Evolutionary conservation across 1,140 invertebrate species (phyloP), one percentile per base, ranked within the genome.

Genomic region (Drosophila kanapiae): DNA sequence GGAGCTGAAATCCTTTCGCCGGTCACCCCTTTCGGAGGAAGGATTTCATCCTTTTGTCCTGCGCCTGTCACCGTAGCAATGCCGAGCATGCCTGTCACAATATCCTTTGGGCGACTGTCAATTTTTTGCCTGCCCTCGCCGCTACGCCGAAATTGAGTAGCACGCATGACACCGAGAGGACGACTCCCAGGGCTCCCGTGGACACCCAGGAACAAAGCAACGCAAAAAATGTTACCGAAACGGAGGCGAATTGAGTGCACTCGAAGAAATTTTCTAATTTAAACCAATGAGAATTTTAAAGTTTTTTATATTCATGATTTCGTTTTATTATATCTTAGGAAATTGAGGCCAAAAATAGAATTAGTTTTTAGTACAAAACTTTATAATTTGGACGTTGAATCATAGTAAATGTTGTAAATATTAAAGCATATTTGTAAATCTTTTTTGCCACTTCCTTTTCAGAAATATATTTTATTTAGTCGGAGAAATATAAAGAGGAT

Each of bases 31-130:
- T 71, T 56, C 56, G 56, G 57, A 45, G 74, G 63, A 40, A 56
- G 51, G 33, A 57, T 74, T 33, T 63, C 70, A 53, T 78, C 70
- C 86, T 75, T 81, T 84, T 85, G 80, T 87, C 51, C 62, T 82
- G 69, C 64, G 62, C 56, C 54, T 78, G 71, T 69, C 82, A 65
- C 69, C 74, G 64, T 13, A 71, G 65, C 72, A 63, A 83, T 79
- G 72, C 68, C 83, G 63, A 80, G 81, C 65, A 86, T 64, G 82
- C 79, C 85, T 90, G 86, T 90, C 85, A 90, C 82, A 90, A 90
- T 85, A 90, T 90, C 85, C 85, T 90, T 91, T 90, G 85, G 86
- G 85, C 81, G 69, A 64, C 69, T 84, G 84, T 88, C 84, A 90
- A 68, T 84, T 88, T 78, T 82, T 77, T 64, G 63, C 42, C 45